Conservation (phyloP, 1,140 invertebrate species). For the Vanessa atalanta region DNA sequence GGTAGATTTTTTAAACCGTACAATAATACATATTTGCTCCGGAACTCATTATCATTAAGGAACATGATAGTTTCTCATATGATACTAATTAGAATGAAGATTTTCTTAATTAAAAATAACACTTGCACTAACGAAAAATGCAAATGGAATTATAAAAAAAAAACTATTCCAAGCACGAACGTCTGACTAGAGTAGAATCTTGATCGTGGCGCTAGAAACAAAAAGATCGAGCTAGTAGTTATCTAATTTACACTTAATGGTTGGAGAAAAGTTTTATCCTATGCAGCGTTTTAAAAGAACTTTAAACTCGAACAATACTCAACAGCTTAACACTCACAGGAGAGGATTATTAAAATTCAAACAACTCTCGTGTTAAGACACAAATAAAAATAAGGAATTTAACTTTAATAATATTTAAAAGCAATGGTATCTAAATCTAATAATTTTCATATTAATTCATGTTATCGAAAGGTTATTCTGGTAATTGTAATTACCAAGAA, state of each 20-base stretch:
- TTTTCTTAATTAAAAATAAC: neutral
- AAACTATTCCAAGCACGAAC: conserved; percentile 9
- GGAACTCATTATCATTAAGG: too few species aligned
- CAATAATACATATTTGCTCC: too few species aligned
- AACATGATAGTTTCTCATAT: too few species aligned
- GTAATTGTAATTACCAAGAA: too few species aligned
- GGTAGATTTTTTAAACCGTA: too few species aligned
- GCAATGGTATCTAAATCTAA: too few species aligned
- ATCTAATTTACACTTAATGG: conserved; percentile 26
- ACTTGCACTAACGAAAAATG: neutral
- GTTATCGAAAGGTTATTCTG: too few species aligned
- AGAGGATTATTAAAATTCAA: conserved; percentile 3
- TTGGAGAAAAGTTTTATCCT: conserved; percentile 11
- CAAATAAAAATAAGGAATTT: too few species aligned
- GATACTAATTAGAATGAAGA: neutral
- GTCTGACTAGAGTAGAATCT: neutral
- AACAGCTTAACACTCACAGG: conserved; percentile 13
- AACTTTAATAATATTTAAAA: too few species aligned
- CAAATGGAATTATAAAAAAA: neutral
- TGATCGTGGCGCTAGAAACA: neutral
- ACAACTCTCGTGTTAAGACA: neutral
- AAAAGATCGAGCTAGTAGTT: conserved; percentile 12
- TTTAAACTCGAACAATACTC: conserved; percentile 14
- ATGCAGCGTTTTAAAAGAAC: conserved; percentile 12
- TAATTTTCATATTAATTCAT: too few species aligned